A percentile compares a stretch with the other conserved stretches of the same genome.
Evolutionary conservation across 1,140 invertebrate species (phyloP).

Genomic region (Mycetomoellerius zeteki): DNA sequence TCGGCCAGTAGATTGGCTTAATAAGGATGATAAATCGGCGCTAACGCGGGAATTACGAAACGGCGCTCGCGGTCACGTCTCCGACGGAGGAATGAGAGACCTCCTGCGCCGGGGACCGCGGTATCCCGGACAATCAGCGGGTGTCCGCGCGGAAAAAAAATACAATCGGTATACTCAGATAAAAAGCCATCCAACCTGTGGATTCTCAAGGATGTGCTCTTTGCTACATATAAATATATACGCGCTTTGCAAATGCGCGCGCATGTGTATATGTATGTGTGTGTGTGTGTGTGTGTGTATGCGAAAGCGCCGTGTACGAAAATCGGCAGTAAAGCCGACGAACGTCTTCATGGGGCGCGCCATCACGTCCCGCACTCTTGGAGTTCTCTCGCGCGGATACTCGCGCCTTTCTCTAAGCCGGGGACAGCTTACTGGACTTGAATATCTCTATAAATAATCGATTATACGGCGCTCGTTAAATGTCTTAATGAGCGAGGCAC

Average conservation of each 20-base stretch:
- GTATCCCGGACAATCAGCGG: conserved; percentile 74
- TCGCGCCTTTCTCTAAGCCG: conserved; percentile 44
- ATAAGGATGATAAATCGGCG: conserved; percentile 78
- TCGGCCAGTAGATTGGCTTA: conserved; percentile 72
- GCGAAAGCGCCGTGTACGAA: conserved; percentile 46
- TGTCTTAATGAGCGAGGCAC: conserved; percentile 79
- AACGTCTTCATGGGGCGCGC: conserved; percentile 78
- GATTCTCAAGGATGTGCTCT: not conserved
- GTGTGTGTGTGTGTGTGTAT: not conserved
- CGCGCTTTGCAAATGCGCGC: not conserved
- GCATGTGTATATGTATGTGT: no score
- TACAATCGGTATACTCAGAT: conserved; percentile 70
- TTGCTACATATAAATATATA: not conserved
- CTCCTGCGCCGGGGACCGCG: conserved; percentile 71
- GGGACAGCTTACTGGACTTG: conserved; percentile 74
- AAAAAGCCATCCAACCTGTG: conserved; percentile 64
- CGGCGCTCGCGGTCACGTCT: conserved; percentile 40
- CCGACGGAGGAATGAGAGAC: conserved; percentile 53
- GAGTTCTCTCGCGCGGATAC: conserved; percentile 24
- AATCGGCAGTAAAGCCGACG: conserved; percentile 76
- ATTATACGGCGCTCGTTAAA: conserved; percentile 81
- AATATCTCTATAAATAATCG: conserved; percentile 83
- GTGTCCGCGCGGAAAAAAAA: conserved; percentile 70
- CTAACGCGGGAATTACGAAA: conserved; percentile 75
- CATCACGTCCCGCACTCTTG: conserved; percentile 37